These are phyloP conservation scores for Tragelaphus strepsiceros DNA, from an alignment of 2,113 vertebrate species.

Conservation along the genomic window DNA sequence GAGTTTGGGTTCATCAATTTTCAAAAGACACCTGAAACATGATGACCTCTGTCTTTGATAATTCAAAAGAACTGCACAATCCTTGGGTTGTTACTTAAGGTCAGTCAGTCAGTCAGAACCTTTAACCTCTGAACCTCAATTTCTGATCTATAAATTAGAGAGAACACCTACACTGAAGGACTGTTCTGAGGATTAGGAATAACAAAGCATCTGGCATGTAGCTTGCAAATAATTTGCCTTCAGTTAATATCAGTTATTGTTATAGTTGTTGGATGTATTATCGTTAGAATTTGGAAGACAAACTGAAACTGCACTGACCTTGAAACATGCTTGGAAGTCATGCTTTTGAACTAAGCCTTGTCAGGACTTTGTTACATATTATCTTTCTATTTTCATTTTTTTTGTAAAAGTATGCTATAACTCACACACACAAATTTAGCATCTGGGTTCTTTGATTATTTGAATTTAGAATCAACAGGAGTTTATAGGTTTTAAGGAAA, in stretches of 20 bases:
- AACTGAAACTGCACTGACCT: neutral
- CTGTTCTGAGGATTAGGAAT: neutral
- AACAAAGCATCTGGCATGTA: neutral
- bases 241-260: neutral
- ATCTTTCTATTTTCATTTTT: neutral
- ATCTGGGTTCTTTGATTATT: slow-evolving; percentile 43
- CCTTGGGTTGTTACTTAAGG: neutral
- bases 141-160: neutral
- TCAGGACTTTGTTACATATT: neutral
- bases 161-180: neutral
- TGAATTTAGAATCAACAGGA: slow-evolving; percentile 45
- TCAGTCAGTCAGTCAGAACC: neutral
- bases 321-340: neutral
- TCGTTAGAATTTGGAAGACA: neutral
- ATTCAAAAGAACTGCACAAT: slow-evolving; percentile 9
- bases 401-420: slow-evolving; percentile 17
- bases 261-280: neutral
- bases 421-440: neutral
- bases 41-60: neutral
- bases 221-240: neutral
- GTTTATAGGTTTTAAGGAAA: slow-evolving; percentile 43
- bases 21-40: neutral
- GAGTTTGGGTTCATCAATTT: neutral
- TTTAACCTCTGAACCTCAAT: neutral
- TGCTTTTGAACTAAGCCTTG: neutral